These are phyloP conservation scores for Meteorus colon DNA, from an alignment of 2,888 invertebrate genomes.

Conservation along the genomic window DNA sequence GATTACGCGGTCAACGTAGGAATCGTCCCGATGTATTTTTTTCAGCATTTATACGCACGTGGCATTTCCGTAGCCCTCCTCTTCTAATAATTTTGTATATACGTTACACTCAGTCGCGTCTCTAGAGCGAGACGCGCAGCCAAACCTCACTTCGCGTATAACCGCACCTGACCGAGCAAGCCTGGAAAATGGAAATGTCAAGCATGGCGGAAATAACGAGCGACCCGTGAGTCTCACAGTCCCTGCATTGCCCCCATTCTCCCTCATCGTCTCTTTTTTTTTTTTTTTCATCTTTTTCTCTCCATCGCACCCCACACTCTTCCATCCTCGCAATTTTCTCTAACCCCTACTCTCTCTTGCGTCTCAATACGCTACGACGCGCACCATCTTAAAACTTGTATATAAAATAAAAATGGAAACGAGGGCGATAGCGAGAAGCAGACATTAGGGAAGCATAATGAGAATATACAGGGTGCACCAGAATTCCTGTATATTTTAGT, in stretches of 20 bases:
- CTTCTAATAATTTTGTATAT: slow-evolving; percentile 37
- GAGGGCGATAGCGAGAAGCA: slow-evolving; percentile 18
- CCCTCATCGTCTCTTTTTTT: slow-evolving; percentile 13
- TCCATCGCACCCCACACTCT: not conserved
- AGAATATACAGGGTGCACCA: slow-evolving; percentile 12
- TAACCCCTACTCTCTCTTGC: not conserved
- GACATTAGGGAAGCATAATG: slow-evolving; percentile 31
- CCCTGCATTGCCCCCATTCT: slow-evolving; percentile 33
- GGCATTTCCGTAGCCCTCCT: slow-evolving; percentile 48
- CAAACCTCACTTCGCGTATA: slow-evolving; percentile 36
- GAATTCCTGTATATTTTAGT: too few relatives aligned
- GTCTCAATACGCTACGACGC: slow-evolving; percentile 26
- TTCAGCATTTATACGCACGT: slow-evolving; percentile 52
- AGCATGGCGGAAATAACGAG: slow-evolving; percentile 57
- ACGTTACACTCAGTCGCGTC: slow-evolving; percentile 20
- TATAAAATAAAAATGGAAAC: slow-evolving; percentile 18
- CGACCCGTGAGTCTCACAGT: slow-evolving; percentile 45
- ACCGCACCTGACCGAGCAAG: slow-evolving; percentile 47
- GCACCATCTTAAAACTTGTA: slow-evolving; percentile 33
- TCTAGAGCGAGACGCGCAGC: slow-evolving; percentile 32
- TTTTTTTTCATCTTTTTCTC: slow-evolving; percentile 8
- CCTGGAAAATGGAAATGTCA: slow-evolving; percentile 59
- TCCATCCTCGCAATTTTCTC: not conserved
- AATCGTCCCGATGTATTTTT: slow-evolving; percentile 44
- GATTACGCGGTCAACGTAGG: slow-evolving; percentile 53